A percentile compares a stretch with the other conserved stretches of the same genome.
Conservation (phyloP, 2,888 invertebrate genomes). For the Drosophila flavopinicola region DNA sequence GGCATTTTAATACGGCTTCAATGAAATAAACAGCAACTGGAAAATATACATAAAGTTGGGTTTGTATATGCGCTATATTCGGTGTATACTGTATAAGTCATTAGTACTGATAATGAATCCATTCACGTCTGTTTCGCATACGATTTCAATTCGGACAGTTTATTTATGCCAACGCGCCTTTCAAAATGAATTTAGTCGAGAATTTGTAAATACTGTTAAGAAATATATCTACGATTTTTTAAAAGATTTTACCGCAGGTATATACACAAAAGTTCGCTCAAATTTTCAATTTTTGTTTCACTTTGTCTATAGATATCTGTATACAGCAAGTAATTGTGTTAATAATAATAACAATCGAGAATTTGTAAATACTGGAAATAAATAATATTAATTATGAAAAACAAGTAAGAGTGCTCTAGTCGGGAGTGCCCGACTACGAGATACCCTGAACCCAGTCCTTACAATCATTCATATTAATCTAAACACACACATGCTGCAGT, state of each 20-base stretch:
- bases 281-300: not conserved
- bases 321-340: too few relatives aligned
- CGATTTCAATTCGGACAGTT: conserved; percentile 20
- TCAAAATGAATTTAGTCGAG: not conserved
- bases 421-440: too few relatives aligned
- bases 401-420: too few relatives aligned
- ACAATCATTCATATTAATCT: too few relatives aligned
- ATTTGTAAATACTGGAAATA: too few relatives aligned
- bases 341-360: too few relatives aligned
- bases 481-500: too few relatives aligned
- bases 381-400: too few relatives aligned
- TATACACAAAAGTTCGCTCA: not conserved
- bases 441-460: too few relatives aligned
- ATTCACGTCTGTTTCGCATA: conserved; percentile 29
- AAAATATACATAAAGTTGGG: conserved; percentile 13
- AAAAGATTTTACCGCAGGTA: not conserved
- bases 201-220: conserved; percentile 7
- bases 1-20: conserved; percentile 10
- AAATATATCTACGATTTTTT: too few relatives aligned
- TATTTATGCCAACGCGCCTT: conserved; percentile 13
- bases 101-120: conserved; percentile 43
- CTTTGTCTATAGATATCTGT: not conserved
- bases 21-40: conserved; percentile 13
- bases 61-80: conserved; percentile 16
- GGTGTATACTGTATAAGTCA: conserved; percentile 4